Base-by-base conservation (phyloP, 2,113 vertebrate genomes). In the Pagrus major region DNA sequence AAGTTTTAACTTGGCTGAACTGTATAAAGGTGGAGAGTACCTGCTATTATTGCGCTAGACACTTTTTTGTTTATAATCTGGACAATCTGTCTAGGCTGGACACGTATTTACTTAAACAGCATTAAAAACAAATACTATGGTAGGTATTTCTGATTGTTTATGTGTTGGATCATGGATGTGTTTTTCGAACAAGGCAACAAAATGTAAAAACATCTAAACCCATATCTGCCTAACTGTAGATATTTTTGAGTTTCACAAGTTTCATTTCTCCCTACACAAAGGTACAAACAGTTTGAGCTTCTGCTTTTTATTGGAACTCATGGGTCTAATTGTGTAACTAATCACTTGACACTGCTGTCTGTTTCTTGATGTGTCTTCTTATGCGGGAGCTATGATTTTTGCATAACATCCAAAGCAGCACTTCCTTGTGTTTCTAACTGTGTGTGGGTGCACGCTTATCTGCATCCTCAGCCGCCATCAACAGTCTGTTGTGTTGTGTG, bases 261-360 rank as follows among this genome's bases (percentile, higher is more conserved):
- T 93, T 91, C 89, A 92, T 88, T 92, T 93, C 92, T 87, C 72
- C 11, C 61, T 77, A 5, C n/a, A 11, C 47, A 66, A 86, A 80
- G 41, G 8, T 74, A 81, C 59, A 65, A 76, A 78, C 75, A 46
- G 61, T 44, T 68, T 5, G 14, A 82, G 75, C 87, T 92, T 93
- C 92, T 91, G 91, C 90, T 91, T 92, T 89, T 85, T 18, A 41
- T 56, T 63, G 49, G 74, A 85, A 69, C 47, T 60, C 33, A 65
- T 68, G 25, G 23, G 64, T 66, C 63, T 73, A 89, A 76, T 88
- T 89, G 83, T 90, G 90, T 86, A 90, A 93, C 80, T 76, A 73
- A 88, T 85, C 80, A 82, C 63, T 87, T 90, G 86, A 91, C 71
- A 78, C 64, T 41, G 10, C 59, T 79, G 46, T 75, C 75, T 80